These are phyloP conservation scores for Cryptocephalus moraei DNA, from an alignment of 2,888 invertebrate species.

Conservation along the genomic window DNA sequence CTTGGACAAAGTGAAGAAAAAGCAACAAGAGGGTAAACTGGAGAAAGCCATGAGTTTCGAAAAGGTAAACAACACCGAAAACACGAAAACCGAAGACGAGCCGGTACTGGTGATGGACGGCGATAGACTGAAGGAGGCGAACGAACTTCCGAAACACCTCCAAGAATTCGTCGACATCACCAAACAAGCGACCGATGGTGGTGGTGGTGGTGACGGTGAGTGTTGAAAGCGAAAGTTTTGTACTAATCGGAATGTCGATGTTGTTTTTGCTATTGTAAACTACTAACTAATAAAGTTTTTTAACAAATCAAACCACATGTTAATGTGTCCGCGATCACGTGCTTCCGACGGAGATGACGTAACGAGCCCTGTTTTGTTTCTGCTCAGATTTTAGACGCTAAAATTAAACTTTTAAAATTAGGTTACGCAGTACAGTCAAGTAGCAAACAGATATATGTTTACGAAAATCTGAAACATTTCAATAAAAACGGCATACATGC, in stretches of 20 bases:
- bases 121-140: slow-evolving; percentile 50
- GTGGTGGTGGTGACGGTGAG: slow-evolving; percentile 45
- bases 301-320: no score
- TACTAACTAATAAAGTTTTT: no score
- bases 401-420: slow-evolving; percentile 21
- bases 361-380: slow-evolving; percentile 3
- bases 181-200: slow-evolving; percentile 24
- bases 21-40: slow-evolving; percentile 46
- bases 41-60: slow-evolving; percentile 20
- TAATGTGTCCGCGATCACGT: no score
- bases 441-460: background rate
- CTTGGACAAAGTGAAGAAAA: slow-evolving; percentile 62
- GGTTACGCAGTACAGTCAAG: slow-evolving; percentile 11
- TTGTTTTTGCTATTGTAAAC: no score
- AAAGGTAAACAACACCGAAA: slow-evolving; percentile 4
- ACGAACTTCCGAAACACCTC: slow-evolving; percentile 64
- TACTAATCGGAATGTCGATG: no score
- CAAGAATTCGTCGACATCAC: slow-evolving; percentile 58
- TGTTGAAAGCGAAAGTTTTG: slow-evolving; percentile 13
- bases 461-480: no score
- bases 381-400: slow-evolving; percentile 10
- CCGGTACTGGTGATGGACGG: slow-evolving; percentile 54
- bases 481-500: no score
- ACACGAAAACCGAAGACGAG: slow-evolving; percentile 18
- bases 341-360: no score